These are phyloP conservation scores for Noctua fimbriata DNA, from an alignment of 2,888 invertebrate species.

Conservation along the genomic window DNA sequence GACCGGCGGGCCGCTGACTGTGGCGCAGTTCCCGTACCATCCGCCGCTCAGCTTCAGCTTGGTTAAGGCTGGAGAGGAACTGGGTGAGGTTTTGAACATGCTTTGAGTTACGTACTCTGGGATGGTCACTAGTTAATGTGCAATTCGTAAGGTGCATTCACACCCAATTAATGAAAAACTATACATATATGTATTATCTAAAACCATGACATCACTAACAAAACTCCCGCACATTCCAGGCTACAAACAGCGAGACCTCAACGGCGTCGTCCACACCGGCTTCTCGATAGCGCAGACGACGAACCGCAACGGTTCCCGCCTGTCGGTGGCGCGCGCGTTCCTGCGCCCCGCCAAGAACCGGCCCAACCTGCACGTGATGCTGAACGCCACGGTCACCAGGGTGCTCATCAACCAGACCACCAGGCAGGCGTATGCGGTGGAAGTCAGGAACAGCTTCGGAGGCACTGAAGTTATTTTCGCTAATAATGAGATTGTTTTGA, in stretches of 20 bases:
- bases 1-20: slow-evolving; percentile 94
- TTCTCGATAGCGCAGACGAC: slow-evolving; percentile 97
- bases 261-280: slow-evolving; percentile 95
- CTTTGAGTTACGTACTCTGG: background rate
- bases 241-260: slow-evolving; percentile 94
- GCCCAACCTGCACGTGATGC: slow-evolving; percentile 95
- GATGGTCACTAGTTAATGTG: background rate
- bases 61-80: slow-evolving; percentile 94
- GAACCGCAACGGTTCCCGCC: slow-evolving; percentile 95
- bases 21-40: slow-evolving; percentile 96
- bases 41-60: slow-evolving; percentile 95
- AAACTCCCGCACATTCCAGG: slow-evolving; percentile 82
- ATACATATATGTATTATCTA: too few species aligned
- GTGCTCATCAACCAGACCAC: slow-evolving; percentile 94
- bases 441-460: slow-evolving; percentile 91
- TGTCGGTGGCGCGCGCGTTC: slow-evolving; percentile 95
- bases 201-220: background rate
- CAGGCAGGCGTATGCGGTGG: slow-evolving; percentile 94
- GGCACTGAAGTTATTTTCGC: slow-evolving; percentile 91
- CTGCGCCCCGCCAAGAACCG: slow-evolving; percentile 94
- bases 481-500: slow-evolving; percentile 92
- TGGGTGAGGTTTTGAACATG: slow-evolving; percentile 88
- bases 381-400: slow-evolving; percentile 95
- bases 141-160: background rate
- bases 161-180: background rate